A percentile compares a stretch with the other conserved stretches of the same genome.
These are phyloP conservation scores for Hippoglossus hippoglossus DNA, from an alignment of 2,797 vertebrate genomes.

Conservation along the genomic window DNA sequence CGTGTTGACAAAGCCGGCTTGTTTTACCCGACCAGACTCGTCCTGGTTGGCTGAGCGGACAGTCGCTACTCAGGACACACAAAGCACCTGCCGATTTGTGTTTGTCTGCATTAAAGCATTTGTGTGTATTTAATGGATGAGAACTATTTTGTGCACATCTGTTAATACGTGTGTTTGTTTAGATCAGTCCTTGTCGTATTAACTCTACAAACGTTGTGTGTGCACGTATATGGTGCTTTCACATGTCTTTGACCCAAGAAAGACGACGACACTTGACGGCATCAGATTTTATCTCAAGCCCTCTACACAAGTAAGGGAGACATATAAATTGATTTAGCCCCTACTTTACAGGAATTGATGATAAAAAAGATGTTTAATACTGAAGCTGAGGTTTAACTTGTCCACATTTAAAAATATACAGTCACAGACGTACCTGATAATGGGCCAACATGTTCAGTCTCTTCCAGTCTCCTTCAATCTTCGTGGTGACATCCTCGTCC, in stretches of 20 bases:
- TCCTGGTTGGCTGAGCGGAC: neutral
- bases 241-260: conserved; percentile 6
- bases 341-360: no score
- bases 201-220: neutral
- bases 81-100: conserved; percentile 1
- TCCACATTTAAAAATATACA: neutral
- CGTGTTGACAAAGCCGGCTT: conserved; percentile 70
- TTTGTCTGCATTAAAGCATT: conserved; percentile 3
- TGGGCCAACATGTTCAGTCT: conserved; percentile 94
- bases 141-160: conserved; percentile 2
- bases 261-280: no score
- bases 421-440: conserved; percentile 78
- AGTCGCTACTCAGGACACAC: neutral
- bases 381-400: no score
- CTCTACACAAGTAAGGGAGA: no score
- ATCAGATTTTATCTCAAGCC: no score
- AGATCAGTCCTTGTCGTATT: neutral
- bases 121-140: conserved; percentile 23
- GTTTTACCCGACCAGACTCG: conserved; percentile 45
- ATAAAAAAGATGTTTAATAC: no score
- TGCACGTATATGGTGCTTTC: neutral
- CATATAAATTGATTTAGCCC: no score
- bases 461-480: conserved; percentile 99
- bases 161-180: neutral
- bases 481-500: conserved; percentile 97